These are phyloP conservation scores for Camptogramma bilineatum DNA, from an alignment of 2,888 invertebrate genomes.

Conservation along the genomic window DNA sequence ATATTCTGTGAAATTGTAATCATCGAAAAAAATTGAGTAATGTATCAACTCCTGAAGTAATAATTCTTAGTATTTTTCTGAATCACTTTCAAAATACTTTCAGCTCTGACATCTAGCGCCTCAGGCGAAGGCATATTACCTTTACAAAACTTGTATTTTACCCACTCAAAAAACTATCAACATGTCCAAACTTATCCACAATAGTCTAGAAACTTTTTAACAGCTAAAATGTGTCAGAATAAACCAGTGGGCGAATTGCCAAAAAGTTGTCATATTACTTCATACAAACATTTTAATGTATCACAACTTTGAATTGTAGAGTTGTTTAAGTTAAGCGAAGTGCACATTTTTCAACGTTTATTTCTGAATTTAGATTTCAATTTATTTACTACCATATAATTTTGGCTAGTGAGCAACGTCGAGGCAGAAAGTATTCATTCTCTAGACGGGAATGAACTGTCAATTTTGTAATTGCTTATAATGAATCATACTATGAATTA, in stretches of 20 bases:
- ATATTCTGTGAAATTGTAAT: too few species aligned
- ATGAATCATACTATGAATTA: too few species aligned
- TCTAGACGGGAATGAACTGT: too few species aligned
- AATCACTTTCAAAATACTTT: not conserved
- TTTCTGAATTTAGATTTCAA: constrained; percentile 3
- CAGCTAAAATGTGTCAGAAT: constrained; percentile 28
- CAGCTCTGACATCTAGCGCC: not conserved
- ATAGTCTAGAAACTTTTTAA: constrained; percentile 34
- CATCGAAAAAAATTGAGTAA: too few species aligned
- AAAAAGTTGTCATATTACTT: constrained; percentile 30
- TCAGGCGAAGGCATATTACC: not conserved
- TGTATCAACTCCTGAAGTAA: too few species aligned
- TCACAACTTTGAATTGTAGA: constrained; percentile 17
- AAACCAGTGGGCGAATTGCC: constrained; percentile 28
- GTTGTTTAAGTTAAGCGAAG: constrained; percentile 11
- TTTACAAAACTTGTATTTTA: constrained; percentile 9
- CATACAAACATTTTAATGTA: constrained; percentile 24
- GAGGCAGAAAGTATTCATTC: too few species aligned
- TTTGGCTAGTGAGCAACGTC: too few species aligned
- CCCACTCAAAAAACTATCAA: constrained; percentile 6
- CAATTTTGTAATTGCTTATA: too few species aligned
- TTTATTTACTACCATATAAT: too few species aligned
- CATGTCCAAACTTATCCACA: constrained; percentile 23
- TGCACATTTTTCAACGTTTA: constrained; percentile 6
- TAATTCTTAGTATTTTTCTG: too few species aligned